Evolutionary conservation across 2,888 invertebrate species (phyloP).

Genomic region (Aphodius sticticus): DNA sequence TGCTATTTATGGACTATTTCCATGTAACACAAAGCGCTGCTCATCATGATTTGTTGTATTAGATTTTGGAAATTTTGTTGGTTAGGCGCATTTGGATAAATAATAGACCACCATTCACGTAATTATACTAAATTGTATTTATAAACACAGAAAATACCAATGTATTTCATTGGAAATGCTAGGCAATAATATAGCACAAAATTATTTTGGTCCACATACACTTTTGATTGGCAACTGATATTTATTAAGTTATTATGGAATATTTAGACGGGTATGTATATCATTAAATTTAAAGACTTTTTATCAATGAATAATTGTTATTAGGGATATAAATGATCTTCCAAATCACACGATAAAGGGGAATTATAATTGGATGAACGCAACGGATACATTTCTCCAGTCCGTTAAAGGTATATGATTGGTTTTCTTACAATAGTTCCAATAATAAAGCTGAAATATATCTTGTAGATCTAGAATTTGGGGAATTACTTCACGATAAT

Average conservation of each 20-base stretch:
- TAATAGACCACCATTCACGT: too few relatives aligned
- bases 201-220: too few relatives aligned
- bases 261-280: constrained; percentile 35
- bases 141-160: too few relatives aligned
- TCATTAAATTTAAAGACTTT: neutral
- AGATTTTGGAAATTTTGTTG: too few relatives aligned
- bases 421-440: neutral
- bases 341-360: constrained; percentile 36
- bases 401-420: constrained; percentile 65
- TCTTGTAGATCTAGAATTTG: constrained; percentile 77
- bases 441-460: neutral
- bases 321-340: constrained; percentile 31
- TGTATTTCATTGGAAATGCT: too few relatives aligned
- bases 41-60: too few relatives aligned
- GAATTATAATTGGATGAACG: constrained; percentile 69
- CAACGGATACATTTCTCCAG: constrained; percentile 67
- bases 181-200: too few relatives aligned
- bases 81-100: too few relatives aligned
- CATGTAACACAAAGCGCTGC: too few relatives aligned
- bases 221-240: neutral
- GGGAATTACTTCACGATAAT: constrained; percentile 92
- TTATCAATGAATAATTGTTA: neutral
- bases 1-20: too few relatives aligned
- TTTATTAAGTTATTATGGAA: constrained; percentile 26
- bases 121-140: too few relatives aligned